Evolutionary conservation across 2,888 invertebrate genomes (phyloP), one percentile per base, ranked within the genome.

Genomic region (Trichogramma dendrolimi): DNA sequence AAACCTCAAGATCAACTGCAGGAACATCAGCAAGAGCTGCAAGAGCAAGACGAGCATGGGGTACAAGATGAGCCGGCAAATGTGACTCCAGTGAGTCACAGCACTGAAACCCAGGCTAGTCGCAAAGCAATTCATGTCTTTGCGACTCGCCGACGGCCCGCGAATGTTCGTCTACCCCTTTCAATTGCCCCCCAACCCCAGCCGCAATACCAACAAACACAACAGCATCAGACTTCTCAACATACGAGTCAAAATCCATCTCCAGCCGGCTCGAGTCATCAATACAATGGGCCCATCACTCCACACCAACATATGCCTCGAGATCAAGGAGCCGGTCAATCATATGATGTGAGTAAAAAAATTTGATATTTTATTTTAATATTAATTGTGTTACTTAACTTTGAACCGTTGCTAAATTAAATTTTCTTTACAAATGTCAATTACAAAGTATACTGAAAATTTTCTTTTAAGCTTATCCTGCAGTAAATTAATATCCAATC

Each of bases 31-130:
- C 11, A 7, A 55, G 38, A 57, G 51, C 55, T 40, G 48, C 8
- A 14, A 8, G 59, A 44, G 54, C 11, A 40, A 52, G 54, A 46
- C 27, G 58, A 58, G 58, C 10, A 50, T 44, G 47, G 53, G 27
- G 51, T 58, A 40, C 68, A 66, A 64, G 60, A 48, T 63, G 63
- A 72, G 69, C 71, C 76, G 72, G 76, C 76, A 76, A 76, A 77
- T 77, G 77, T 77, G 76, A 76, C 77, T 77, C 72, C 76, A 74
- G 75, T 77, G 76, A 76, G 73, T 71, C 73, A 71, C 69, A 73
- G 73, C 69, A 73, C 72, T 72, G 73, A 73, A 70, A 72, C 73
- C 74, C 74, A 74, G 58, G 71, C 71, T 73, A 73, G 73, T 74
- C 75, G 75, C 65, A 69, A 55, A 69, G 48, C 46, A 8, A 63